A percentile compares a stretch with the other conserved stretches of the same genome.
Conservation (phyloP, 2,797 vertebrate species). For the Setipinna tenuifilis region DNA sequence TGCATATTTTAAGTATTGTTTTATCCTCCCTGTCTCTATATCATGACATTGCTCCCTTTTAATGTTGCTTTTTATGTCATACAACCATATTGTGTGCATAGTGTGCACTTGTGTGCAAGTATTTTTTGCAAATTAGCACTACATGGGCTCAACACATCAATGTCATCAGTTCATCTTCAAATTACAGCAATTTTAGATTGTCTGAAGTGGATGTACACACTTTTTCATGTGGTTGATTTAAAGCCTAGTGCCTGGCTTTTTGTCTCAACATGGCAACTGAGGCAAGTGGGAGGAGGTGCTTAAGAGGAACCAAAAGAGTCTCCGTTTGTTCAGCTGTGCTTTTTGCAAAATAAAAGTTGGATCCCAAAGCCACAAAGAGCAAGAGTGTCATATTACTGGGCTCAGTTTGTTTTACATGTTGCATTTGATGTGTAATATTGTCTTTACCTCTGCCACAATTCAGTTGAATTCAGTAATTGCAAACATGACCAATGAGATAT, state of each 20-base stretch:
- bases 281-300: slow-evolving; percentile 28
- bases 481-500: background rate
- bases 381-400: background rate
- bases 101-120: too few species aligned
- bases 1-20: too few species aligned
- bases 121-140: too few species aligned
- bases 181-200: too few species aligned
- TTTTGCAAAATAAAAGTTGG: slow-evolving; percentile 31
- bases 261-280: background rate
- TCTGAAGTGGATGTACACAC: too few species aligned
- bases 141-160: too few species aligned
- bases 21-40: too few species aligned
- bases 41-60: too few species aligned
- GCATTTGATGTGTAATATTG: too few species aligned
- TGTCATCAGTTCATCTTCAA: too few species aligned
- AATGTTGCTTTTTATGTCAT: too few species aligned
- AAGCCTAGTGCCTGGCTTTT: background rate
- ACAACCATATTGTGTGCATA: too few species aligned
- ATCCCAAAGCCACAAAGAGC: background rate
- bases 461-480: background rate
- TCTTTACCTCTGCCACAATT: background rate
- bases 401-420: background rate
- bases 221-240: background rate
- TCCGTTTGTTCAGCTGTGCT: slow-evolving; percentile 79
- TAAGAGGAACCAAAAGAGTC: slow-evolving; percentile 75